Base-by-base conservation (phyloP, 2,888 invertebrate species). In the Drosophila kambysellisi region DNA sequence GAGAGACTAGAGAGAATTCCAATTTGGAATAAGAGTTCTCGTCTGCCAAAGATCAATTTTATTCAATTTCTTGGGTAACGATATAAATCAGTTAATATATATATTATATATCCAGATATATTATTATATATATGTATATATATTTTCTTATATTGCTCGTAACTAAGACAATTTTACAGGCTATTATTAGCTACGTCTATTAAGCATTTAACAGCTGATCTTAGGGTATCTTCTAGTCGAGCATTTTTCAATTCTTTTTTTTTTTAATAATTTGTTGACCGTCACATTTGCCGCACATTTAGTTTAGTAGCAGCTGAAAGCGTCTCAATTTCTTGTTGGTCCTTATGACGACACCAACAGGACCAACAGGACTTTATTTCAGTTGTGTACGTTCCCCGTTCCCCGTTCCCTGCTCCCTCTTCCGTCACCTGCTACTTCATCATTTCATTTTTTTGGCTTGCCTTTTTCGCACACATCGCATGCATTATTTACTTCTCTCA, bases 231-330 rank as follows among this genome's bases (percentile, higher is more conserved):
- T 8, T 25, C 20, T 25, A 46, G 8, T 46, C 15, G 20, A 8
- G 5, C 20, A 7, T 15, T 46, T 7, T 15, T 61, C 50, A 32
- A 9, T 62, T 37, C 15, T 25, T 60, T 64, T 43, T 50, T 32
- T 61, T 67, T 56, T 74, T 74, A 82, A 82, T 83, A 84, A 84
- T 84, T 84, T 89, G 88, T 89, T 87, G 84, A 83, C 89, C 83
- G 84, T 81, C 87, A 73, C 89, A 84, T 84, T 84, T 87, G 76
- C 76, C 82, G 84, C 84, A 74, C 84, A 83, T 83, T 87, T 81
- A 66, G 67, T 53, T 74, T 67, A 52, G 54, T 63, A 53, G 68
- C 57, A 70, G 46, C 72, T 61, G 66, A 46, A 77, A 74, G 77
- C 57, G 78, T 74, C 81, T 81, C 72, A 65, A 81, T 81, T 81